Conservation (phyloP, 2,888 invertebrate species). For the Himalopsyche anomala region DNA sequence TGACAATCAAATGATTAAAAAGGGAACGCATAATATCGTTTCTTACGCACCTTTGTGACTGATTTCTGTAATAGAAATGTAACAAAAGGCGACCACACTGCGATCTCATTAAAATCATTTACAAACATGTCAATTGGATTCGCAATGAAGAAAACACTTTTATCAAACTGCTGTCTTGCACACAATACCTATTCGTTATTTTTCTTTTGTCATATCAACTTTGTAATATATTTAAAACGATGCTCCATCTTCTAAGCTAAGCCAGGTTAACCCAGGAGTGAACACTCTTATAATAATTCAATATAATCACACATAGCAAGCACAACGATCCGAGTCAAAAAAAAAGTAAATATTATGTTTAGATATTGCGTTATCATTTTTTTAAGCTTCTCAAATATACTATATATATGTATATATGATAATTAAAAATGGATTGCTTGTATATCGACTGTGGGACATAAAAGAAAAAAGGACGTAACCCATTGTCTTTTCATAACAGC, state of each 20-base stretch:
- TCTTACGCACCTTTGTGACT: not conserved
- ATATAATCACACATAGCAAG: no score
- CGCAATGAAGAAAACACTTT: not conserved
- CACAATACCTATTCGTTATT: not conserved
- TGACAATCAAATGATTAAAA: not conserved
- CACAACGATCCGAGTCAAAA: no score
- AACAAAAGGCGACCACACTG: not conserved
- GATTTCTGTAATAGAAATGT: not conserved
- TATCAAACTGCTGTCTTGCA: not conserved
- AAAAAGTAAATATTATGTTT: no score
- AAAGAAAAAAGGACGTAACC: no score
- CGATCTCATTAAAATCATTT: not conserved
- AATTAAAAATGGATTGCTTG: no score
- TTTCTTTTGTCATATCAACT: not conserved
- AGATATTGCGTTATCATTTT: no score
- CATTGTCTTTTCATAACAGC: no score
- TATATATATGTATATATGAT: no score
- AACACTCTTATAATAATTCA: no score
- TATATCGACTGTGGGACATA: no score
- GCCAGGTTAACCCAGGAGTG: not conserved
- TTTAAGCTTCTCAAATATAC: no score
- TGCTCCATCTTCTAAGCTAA: not conserved
- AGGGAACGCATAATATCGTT: not conserved
- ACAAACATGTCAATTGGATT: not conserved
- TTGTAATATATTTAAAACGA: not conserved